phyloP scores from a whole-genome alignment of 2,797 vertebrate species.

The Huso huso region DNA sequence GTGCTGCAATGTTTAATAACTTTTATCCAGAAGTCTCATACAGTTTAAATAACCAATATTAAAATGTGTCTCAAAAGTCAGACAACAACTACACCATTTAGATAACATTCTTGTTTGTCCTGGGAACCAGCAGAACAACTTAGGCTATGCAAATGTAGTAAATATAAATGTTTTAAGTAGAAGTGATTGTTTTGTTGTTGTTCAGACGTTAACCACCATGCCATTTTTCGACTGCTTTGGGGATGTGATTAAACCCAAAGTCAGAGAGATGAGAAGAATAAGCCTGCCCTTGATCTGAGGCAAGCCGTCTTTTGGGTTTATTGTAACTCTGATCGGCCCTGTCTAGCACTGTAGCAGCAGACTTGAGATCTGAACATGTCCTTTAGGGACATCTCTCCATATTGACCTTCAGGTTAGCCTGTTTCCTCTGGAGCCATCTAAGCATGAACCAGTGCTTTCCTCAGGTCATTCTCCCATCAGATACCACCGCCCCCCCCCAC shows the following conservation, averaged over 20 bases:
- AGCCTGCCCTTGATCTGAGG: neutral
- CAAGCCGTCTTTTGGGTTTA: neutral
- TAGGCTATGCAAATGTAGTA: too few species aligned
- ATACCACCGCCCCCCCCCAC: neutral
- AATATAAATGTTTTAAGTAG: too few species aligned
- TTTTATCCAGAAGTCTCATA: too few species aligned
- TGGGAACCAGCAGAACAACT: too few species aligned
- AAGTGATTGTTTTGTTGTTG: too few species aligned
- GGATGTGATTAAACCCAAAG: neutral
- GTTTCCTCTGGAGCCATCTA: conserved; percentile 55
- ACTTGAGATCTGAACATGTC: conserved; percentile 53
- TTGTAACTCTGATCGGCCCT: neutral
- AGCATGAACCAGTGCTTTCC: conserved; percentile 63
- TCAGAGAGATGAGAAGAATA: neutral
- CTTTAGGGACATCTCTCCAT: conserved; percentile 44
- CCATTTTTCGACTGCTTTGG: neutral
- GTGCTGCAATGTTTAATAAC: too few species aligned
- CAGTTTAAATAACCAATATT: too few species aligned
- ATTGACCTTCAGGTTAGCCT: conserved; percentile 61
- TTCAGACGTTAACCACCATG: neutral
- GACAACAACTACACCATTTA: too few species aligned
- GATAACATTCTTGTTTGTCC: too few species aligned
- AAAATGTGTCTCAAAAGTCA: too few species aligned
- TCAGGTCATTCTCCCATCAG: conserved; percentile 64
- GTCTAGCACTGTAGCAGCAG: conserved; percentile 7